Evolutionary conservation across 2,797 vertebrate species (phyloP).

Genomic region (Dendrocincla fuliginosa): DNA sequence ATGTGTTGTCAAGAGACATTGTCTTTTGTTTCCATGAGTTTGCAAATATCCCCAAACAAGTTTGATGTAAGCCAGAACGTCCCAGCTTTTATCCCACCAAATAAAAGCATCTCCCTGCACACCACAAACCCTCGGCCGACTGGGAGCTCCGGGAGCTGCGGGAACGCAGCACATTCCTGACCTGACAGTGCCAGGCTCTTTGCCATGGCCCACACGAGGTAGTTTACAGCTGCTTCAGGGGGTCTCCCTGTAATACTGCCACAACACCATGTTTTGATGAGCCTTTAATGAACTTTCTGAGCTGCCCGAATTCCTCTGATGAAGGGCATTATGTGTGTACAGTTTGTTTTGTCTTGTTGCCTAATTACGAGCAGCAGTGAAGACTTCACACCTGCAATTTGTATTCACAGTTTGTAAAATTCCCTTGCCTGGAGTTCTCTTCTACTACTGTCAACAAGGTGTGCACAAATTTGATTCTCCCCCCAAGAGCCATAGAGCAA

Average conservation of each 20-base stretch:
- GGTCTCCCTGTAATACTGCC: not conserved
- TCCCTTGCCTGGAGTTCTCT: not conserved
- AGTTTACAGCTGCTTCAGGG: not conserved
- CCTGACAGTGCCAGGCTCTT: not conserved
- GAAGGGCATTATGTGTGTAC: not conserved
- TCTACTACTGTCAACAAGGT: not conserved
- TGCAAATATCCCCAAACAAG: constrained; percentile 45
- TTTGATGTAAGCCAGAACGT: constrained; percentile 46
- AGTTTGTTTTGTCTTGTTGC: not conserved
- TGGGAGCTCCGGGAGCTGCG: not conserved
- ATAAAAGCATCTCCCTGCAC: not conserved
- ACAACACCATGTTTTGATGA: not conserved
- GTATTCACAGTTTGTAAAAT: not conserved
- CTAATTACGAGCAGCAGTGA: constrained; percentile 3
- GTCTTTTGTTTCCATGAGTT: constrained; percentile 62
- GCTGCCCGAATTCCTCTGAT: not conserved
- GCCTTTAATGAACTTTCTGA: not conserved
- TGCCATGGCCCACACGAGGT: not conserved
- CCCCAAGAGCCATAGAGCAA: not conserved
- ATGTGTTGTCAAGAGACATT: constrained; percentile 48
- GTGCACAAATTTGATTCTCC: not conserved
- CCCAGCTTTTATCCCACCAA: not conserved
- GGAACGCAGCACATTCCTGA: not conserved
- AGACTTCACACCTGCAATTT: constrained; percentile 14
- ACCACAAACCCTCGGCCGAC: not conserved